phyloP scores from a whole-genome alignment of 2,797 vertebrate genomes.

The Manis pentadactyla region DNA sequence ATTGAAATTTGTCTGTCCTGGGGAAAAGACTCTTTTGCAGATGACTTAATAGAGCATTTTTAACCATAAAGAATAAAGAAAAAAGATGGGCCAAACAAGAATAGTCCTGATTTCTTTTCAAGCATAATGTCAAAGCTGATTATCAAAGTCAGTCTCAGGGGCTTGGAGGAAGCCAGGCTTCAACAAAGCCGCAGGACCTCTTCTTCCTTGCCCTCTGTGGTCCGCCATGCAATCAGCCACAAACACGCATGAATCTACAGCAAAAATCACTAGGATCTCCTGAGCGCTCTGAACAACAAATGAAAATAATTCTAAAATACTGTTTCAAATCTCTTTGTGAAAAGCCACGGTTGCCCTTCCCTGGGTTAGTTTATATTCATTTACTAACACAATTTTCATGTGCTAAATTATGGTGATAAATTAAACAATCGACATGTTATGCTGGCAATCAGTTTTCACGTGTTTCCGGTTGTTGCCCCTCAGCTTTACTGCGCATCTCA shows the following conservation, averaged over 20 bases:
- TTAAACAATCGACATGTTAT: not conserved
- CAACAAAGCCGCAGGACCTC: not conserved
- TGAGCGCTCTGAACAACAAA: not conserved
- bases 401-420: constrained; percentile 33
- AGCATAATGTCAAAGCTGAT: constrained; percentile 1
- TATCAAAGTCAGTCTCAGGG: not conserved
- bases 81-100: not conserved
- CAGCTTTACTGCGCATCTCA: not conserved
- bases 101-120: constrained; percentile 23
- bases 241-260: not conserved
- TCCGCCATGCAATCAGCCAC: not conserved
- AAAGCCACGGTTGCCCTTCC: not conserved
- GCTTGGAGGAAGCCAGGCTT: not conserved
- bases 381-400: constrained; percentile 24
- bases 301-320: not conserved
- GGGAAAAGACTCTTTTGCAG: not conserved
- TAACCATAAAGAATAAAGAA: not conserved
- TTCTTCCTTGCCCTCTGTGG: not conserved
- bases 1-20: not conserved
- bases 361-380: not conserved
- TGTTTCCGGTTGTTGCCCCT: not conserved
- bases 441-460: not conserved
- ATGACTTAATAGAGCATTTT: not conserved
- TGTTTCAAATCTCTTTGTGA: not conserved
- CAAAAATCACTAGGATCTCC: not conserved